Evolutionary conservation across 2,888 invertebrate genomes (phyloP).

Genomic region (Craniophora ligustri): DNA sequence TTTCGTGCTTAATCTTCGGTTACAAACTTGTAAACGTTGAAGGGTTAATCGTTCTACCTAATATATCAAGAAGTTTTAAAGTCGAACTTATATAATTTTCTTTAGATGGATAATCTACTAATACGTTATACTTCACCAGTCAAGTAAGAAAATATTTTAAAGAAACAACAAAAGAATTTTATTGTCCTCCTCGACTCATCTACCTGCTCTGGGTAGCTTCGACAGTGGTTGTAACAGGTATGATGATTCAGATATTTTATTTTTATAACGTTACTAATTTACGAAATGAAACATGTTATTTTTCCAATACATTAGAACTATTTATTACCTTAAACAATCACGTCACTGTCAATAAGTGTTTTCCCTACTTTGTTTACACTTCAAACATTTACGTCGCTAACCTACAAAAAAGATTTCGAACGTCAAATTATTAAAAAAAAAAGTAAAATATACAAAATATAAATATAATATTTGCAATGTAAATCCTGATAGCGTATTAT

Average conservation of each 20-base stretch:
- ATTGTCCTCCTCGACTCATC: background rate
- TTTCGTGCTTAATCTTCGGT: constrained; percentile 47
- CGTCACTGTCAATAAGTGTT: constrained; percentile 53
- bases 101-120: background rate
- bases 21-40: constrained; percentile 35
- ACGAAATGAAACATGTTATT: background rate
- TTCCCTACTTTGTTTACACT: constrained; percentile 55
- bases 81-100: background rate
- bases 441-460: background rate
- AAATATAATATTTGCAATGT: background rate
- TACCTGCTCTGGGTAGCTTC: constrained; percentile 15
- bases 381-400: constrained; percentile 44
- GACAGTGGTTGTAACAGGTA: constrained; percentile 5
- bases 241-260: constrained; percentile 8
- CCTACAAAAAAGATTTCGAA: background rate
- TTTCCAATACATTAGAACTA: constrained; percentile 15
- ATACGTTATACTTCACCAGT: background rate
- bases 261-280: constrained; percentile 6
- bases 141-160: background rate
- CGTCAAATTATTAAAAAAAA: background rate
- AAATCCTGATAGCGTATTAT: constrained; percentile 2
- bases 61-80: constrained; percentile 8
- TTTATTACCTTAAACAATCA: background rate
- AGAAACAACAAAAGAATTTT: background rate
- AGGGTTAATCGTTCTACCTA: constrained; percentile 16